phyloP scores from a whole-genome alignment of 2,113 vertebrate genomes.

The Mustelus asterias region DNA sequence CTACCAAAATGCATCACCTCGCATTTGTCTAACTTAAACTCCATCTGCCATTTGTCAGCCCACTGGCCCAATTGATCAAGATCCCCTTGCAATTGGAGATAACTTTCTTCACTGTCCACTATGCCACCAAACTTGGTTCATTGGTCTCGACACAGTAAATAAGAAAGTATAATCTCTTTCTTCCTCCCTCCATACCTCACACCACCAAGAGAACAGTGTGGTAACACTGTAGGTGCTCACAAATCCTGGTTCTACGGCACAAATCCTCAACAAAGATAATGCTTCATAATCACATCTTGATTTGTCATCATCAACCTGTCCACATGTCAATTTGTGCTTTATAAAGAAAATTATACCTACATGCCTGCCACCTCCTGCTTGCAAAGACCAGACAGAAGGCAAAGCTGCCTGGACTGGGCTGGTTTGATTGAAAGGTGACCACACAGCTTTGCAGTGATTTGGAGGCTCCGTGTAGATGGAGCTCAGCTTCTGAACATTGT shows the following conservation, averaged over 20 bases:
- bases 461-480: background rate
- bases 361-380: background rate
- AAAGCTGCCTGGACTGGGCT: background rate
- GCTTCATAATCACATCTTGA: background rate
- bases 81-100: too few relatives aligned
- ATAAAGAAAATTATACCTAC: background rate
- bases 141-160: background rate
- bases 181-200: background rate
- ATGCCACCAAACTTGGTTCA: too few relatives aligned
- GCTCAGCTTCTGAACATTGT: background rate
- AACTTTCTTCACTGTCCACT: too few relatives aligned
- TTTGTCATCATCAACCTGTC: background rate
- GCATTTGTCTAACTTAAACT: too few relatives aligned
- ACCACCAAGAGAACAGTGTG: background rate
- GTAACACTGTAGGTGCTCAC: background rate
- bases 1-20: too few relatives aligned
- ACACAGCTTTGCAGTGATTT: background rate
- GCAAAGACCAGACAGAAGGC: background rate
- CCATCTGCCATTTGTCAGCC: too few relatives aligned
- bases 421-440: background rate
- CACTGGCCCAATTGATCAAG: too few relatives aligned
- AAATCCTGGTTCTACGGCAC: background rate
- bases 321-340: background rate
- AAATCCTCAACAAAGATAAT: background rate
- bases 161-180: background rate